These are phyloP conservation scores for Hydractinia echinata DNA, from an alignment of 30 jellyfish, hydroid and myxozoan genomes.

Conservation along the genomic window DNA sequence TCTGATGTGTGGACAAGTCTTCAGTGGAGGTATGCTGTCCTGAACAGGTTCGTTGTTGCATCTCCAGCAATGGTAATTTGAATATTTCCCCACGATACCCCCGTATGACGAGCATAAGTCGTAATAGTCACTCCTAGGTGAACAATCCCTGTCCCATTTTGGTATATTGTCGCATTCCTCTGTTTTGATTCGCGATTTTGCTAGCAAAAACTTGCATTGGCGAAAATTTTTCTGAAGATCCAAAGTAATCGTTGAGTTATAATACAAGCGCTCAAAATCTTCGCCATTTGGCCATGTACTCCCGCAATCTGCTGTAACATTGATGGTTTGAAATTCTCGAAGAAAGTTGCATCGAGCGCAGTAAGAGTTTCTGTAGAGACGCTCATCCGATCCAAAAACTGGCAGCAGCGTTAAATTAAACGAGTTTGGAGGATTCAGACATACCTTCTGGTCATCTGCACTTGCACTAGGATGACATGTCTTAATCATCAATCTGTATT, in stretches of 20 bases:
- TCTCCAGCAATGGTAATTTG: constrained; percentile 12
- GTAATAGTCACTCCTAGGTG: background rate
- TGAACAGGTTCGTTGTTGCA: background rate
- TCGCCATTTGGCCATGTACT: background rate
- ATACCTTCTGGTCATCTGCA: background rate
- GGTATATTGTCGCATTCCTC: background rate
- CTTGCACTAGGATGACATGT: constrained; percentile 15
- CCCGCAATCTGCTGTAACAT: background rate
- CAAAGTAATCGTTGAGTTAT: background rate
- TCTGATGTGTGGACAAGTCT: too few species aligned
- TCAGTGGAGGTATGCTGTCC: too few species aligned
- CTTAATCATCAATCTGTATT: background rate
- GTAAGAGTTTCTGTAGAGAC: background rate
- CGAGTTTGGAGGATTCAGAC: background rate
- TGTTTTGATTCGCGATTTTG: background rate
- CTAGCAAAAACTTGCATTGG: background rate
- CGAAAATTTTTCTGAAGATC: background rate
- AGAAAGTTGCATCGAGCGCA: constrained; percentile 1
- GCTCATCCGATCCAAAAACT: background rate
- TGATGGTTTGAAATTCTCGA: background rate
- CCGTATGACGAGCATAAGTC: background rate
- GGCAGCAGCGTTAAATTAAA: background rate
- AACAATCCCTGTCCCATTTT: background rate
- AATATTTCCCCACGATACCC: background rate
- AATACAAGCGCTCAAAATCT: background rate